Base-by-base conservation (phyloP, 2,797 vertebrate genomes). In the Tenualosa ilisha region DNA sequence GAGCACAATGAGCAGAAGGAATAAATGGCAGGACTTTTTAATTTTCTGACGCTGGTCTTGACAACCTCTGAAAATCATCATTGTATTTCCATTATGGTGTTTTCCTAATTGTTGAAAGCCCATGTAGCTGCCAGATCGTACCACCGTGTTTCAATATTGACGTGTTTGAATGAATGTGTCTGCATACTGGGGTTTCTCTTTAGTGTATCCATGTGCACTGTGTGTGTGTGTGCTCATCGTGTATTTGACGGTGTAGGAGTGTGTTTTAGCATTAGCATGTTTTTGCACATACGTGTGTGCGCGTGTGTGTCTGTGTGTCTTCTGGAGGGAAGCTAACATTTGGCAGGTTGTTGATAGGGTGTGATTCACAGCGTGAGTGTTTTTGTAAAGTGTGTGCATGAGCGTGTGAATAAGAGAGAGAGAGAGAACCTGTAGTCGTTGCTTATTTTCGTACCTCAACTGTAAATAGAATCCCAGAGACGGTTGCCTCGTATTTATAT, bases 341-440 rank as follows among this genome's bases (percentile, higher is more conserved):
- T 40, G 68, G 37, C 37, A 15, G 68, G 68, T 40, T 72, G 68
- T 72, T 72, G 68, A 72, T 72, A 3, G 68, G 68, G 68, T 72
- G 68, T 13, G 68, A 72, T 37, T 72, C 68, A 72, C 31, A 72
- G 68, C 11, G 37, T 72, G 37, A 72, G 31, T 72, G 68, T 72
- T 40, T 37, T 40, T 40, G 68, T 72, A 72, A 72, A 72, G 72
- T 46, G 20, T 13, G 31, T 40, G 31, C 31, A 1, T 31, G 31
- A 0, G 53, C 53, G 53, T 56, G 54, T 56, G 54, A 31, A 31
- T 31, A 31, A 31, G 31, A 31, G 31, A 31, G 31, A 20, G 50
- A 72, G 68, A 72, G 22, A 68, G 17, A n/a, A 46, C 17, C 40
- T 79, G 72, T 79, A 46, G 72, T 46, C 6, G 40, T 46, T 79